Percentiles rank a stretch among this genome's conserved stretches.
Conservation (phyloP, 2,888 invertebrate species). For the Tanytarsus gracilentus region DNA sequence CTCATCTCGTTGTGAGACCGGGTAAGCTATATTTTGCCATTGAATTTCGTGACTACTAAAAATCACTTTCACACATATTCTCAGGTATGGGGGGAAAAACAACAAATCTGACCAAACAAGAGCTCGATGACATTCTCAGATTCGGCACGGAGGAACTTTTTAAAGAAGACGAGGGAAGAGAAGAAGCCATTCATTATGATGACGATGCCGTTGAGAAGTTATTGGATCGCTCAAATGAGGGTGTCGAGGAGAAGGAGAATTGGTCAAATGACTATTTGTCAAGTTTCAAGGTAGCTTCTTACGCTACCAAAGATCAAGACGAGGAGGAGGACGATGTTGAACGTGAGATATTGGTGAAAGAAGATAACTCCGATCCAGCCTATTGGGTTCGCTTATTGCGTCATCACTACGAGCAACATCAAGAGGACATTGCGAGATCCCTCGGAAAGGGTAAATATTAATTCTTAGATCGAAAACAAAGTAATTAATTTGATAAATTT, state of each 20-base stretch:
- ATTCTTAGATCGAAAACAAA: no score
- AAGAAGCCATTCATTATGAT: slow-evolving; percentile 93
- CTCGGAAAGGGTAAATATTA: slow-evolving; percentile 78
- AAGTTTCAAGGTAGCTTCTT: slow-evolving; percentile 96
- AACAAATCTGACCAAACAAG: slow-evolving; percentile 95
- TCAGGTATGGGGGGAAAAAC: slow-evolving; percentile 87
- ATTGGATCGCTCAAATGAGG: slow-evolving; percentile 88
- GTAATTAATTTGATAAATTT: no score
- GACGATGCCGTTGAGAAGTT: slow-evolving; percentile 89
- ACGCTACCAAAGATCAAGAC: slow-evolving; percentile 89
- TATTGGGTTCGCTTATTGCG: slow-evolving; percentile 98
- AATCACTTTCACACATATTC: no score
- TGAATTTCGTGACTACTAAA: neutral
- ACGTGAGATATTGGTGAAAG: slow-evolving; percentile 91
- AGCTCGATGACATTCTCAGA: slow-evolving; percentile 94
- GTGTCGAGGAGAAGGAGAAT: slow-evolving; percentile 93
- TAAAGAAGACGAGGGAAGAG: slow-evolving; percentile 81
- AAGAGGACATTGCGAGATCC: slow-evolving; percentile 86
- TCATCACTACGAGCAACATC: slow-evolving; percentile 99
- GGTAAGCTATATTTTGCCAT: slow-evolving; percentile 37
- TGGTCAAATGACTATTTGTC: slow-evolving; percentile 99
- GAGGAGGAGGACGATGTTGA: slow-evolving; percentile 92
- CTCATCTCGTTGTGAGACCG: slow-evolving; percentile 91
- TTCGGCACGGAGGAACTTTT: slow-evolving; percentile 99
- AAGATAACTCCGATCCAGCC: slow-evolving; percentile 96